These are phyloP conservation scores for Aromia moschata DNA, from an alignment of 2,888 invertebrate genomes.

Conservation along the genomic window DNA sequence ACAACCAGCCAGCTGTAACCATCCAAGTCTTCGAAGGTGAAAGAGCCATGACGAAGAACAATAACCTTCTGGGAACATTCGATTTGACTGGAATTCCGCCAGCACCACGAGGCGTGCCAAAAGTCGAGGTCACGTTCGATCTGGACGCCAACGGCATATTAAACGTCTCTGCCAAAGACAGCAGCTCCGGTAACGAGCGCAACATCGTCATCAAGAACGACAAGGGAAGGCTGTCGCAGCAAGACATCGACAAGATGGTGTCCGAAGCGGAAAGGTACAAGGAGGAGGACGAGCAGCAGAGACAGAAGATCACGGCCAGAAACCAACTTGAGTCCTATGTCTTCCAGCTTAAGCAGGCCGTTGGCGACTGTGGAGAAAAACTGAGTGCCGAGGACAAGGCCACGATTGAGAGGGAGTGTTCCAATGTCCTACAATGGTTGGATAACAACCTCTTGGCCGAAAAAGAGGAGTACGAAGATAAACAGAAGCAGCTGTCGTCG, in stretches of 20 bases:
- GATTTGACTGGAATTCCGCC: slow-evolving; percentile 75
- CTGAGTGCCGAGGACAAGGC: slow-evolving; percentile 66
- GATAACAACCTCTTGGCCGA: slow-evolving; percentile 72
- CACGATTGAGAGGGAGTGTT: slow-evolving; percentile 64
- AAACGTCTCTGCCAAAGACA: slow-evolving; percentile 68
- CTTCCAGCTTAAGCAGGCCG: slow-evolving; percentile 74
- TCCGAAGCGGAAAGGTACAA: slow-evolving; percentile 77
- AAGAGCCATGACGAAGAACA: slow-evolving; percentile 81
- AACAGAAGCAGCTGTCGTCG: slow-evolving; percentile 63
- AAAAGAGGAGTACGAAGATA: slow-evolving; percentile 72
- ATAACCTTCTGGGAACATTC: slow-evolving; percentile 74
- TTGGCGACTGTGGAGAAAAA: slow-evolving; percentile 72
- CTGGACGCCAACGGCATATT: slow-evolving; percentile 79
- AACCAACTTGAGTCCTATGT: slow-evolving; percentile 77
- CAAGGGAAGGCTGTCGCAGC: slow-evolving; percentile 80
- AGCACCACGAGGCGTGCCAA: slow-evolving; percentile 73
- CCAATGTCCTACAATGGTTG: slow-evolving; percentile 74
- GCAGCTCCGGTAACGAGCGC: slow-evolving; percentile 71
- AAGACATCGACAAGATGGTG: slow-evolving; percentile 83
- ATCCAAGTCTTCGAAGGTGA: slow-evolving; percentile 74
- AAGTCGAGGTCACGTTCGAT: slow-evolving; percentile 77
- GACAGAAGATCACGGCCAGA: slow-evolving; percentile 72
- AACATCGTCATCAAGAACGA: slow-evolving; percentile 86
- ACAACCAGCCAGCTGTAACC: slow-evolving; percentile 70
- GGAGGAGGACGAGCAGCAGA: slow-evolving; percentile 76